phyloP scores from a whole-genome alignment of 1,140 invertebrate genomes.

The Thereuonema tuberculata region DNA sequence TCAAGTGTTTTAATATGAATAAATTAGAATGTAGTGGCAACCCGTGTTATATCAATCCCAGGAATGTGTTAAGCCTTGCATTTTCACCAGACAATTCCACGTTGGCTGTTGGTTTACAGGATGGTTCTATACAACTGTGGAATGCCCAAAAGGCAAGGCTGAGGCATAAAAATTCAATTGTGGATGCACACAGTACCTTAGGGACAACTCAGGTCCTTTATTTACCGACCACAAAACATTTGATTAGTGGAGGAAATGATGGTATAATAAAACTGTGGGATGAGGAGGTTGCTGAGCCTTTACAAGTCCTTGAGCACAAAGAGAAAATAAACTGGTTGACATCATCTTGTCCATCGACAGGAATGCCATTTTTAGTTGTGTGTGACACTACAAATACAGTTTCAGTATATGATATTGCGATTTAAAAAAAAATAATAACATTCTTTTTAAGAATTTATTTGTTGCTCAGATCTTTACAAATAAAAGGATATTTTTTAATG shows the following conservation, averaged over 20 bases:
- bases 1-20: background rate
- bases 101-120: background rate
- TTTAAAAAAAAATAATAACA: no score
- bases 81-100: background rate
- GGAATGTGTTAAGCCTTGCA: background rate
- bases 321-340: constrained; percentile 1
- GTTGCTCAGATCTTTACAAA: no score
- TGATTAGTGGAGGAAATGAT: background rate
- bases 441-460: no score
- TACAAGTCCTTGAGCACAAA: background rate
- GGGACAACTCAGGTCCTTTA: background rate
- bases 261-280: constrained; percentile 1
- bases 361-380: background rate
- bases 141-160: background rate
- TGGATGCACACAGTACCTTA: background rate
- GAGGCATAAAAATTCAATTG: background rate
- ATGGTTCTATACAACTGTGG: background rate
- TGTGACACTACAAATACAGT: no score
- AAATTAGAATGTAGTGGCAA: background rate
- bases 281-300: no score
- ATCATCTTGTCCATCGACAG: background rate
- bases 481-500: no score
- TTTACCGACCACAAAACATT: background rate
- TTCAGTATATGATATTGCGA: no score
- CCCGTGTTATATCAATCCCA: background rate